Base-by-base conservation (phyloP, 2,888 invertebrate genomes). In the Molorchus minor region DNA sequence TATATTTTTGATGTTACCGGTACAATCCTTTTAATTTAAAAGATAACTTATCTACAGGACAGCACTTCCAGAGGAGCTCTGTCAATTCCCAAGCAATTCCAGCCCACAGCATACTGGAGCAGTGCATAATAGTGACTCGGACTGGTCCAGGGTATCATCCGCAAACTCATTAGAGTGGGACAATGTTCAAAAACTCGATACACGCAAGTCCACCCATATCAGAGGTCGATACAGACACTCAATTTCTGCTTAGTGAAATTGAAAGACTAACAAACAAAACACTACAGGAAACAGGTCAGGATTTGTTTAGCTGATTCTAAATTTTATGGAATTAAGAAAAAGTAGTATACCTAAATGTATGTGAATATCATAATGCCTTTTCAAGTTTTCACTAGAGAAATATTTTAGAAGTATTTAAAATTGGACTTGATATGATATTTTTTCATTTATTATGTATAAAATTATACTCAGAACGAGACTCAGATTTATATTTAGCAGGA, bases 81-180 rank as follows among this genome's bases (percentile, higher is more conserved):
- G 69, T 1, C 60, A 60, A 10, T 65, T 63, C 44, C 62, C 65
- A 1, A 73, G 69, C 60, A 77, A 74, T 46, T 71, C 77, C 0
- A 78, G 76, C 59, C 71, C 74, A 8, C 72, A 72, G 16, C 70
- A 75, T 21, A 71, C 71, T 0, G 67, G 63, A n/a, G 58, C 64
- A 4, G 70, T 60, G 2, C 64, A 69, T 20, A 74, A 71, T 33
- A 77, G 82, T 73, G 72, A 81, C 72, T 70, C 82, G 7, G 84
- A 83, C 61, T 87, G 86, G 85, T 87, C 87, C 0, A 81, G 86
- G 67, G 85, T 85, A 35, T 86, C 87, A 3, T 88, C 87, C 5
- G 87, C 87, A 3, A 86, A 88, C 71, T 88, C 88, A 1, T 80
- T 89, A 43, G 89, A 89, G 77, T 89, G 89, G 89, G 88, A 89